Base-by-base conservation (phyloP, 2,888 invertebrate genomes). In the Silvanus unidentatus region DNA sequence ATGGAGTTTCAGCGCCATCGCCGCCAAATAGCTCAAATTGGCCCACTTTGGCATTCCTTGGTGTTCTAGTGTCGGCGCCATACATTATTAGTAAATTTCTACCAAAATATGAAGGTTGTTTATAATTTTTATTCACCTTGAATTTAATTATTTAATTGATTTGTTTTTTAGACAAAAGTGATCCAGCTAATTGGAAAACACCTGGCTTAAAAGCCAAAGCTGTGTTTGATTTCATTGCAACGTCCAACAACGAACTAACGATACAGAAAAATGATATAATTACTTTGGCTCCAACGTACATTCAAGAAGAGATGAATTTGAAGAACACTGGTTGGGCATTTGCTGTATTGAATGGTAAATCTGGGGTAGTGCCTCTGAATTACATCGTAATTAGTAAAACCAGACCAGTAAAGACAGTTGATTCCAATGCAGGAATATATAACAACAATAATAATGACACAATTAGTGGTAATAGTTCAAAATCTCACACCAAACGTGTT, bases 11-110 rank as follows among this genome's bases (percentile, higher is more conserved):
- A 27, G 1, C 61, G 64, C 0, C 41, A 15, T 36, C 40, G 9
- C 16, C 44, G 14, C 14, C 44, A 8, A 40, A 39, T 9, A 64
- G 65, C 29, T 82, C 87, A 2, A 78, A 79, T 40, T 96, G 95
- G 96, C 92, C 96, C 0, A 84, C 95, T 9, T 66, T 96, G 2
- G 77, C 94, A 58, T 96, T 97, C 75, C 79, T 96, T 60, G 87
- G 88, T 2, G 81, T 95, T 43, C 83, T 96, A 38, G 79, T 94
- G 41, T 89, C 91, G 0, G 93, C 92, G 8, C 97, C 98, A 0
- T 97, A 93, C 75, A 75, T 98, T 38, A 85, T 95, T 49, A 87
- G 89, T 75, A 88, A 84, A 68, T 78, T 94, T 69, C 70, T 93
- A 48, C 81, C 80, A 16, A 73, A 80, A 57, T 81, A 81, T 65